These are phyloP conservation scores for Allophyes oxyacanthae DNA, from an alignment of 2,888 invertebrate genomes.

Conservation along the genomic window DNA sequence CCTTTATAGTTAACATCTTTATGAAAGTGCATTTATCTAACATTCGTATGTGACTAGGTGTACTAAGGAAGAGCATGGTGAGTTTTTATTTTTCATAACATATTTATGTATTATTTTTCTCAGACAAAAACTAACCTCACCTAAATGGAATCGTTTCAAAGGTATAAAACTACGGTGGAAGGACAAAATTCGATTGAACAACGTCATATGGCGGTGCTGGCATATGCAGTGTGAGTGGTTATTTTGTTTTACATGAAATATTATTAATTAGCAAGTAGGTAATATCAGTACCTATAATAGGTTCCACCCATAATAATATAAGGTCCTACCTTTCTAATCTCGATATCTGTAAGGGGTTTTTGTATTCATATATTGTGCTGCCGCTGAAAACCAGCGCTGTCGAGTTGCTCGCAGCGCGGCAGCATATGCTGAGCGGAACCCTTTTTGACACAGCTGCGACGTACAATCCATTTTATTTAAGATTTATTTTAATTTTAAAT, in stretches of 20 bases:
- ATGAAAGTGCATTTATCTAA: slow-evolving; percentile 69
- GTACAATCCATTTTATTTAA: too few relatives aligned
- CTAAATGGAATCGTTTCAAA: slow-evolving; percentile 99
- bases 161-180: slow-evolving; percentile 99
- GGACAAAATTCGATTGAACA: slow-evolving; percentile 99
- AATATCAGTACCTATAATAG: not conserved
- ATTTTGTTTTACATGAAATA: too few relatives aligned
- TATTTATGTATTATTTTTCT: slow-evolving; percentile 74
- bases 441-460: too few relatives aligned
- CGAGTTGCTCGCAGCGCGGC: too few relatives aligned
- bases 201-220: slow-evolving; percentile 99
- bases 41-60: slow-evolving; percentile 77
- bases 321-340: too few relatives aligned
- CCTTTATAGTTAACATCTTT: slow-evolving; percentile 75
- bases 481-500: too few relatives aligned
- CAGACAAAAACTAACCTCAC: slow-evolving; percentile 99
- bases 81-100: slow-evolving; percentile 60
- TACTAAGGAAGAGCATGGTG: slow-evolving; percentile 72
- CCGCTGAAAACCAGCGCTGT: too few relatives aligned
- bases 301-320: too few relatives aligned
- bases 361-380: too few relatives aligned
- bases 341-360: too few relatives aligned
- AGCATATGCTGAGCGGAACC: too few relatives aligned
- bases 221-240: slow-evolving; percentile 97
- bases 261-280: too few relatives aligned